Conservation (phyloP, 1,140 invertebrate genomes). For the Oncopeltus fasciatus region DNA sequence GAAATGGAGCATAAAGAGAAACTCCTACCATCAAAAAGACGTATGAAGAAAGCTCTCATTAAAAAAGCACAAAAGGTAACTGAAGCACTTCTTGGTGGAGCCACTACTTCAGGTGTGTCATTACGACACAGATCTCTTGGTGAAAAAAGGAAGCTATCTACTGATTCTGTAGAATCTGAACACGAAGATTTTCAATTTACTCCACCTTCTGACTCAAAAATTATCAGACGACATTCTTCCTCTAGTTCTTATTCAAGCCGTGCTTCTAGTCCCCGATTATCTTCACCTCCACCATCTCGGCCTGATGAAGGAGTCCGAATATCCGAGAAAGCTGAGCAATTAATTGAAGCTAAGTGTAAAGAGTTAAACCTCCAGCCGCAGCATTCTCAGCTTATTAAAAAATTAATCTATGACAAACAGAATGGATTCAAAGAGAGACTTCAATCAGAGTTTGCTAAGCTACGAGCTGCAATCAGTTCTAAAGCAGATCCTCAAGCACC, state of each 20-base stretch:
- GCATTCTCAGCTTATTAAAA: conserved; percentile 19
- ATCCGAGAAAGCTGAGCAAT: conserved; percentile 12
- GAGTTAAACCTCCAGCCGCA: conserved; percentile 29
- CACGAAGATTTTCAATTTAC: conserved; percentile 24
- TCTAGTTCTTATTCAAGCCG: conserved; percentile 67
- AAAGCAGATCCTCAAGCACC: neutral
- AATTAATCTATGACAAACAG: conserved; percentile 17
- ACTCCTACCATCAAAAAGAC: conserved; percentile 26
- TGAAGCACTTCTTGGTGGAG: conserved; percentile 35
- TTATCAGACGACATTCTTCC: conserved; percentile 56
- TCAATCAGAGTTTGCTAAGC: conserved; percentile 15
- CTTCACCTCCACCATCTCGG: neutral
- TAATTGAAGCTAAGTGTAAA: conserved; percentile 22
- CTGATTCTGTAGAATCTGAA: conserved; percentile 24
- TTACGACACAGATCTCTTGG: conserved; percentile 4
- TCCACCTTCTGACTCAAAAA: conserved; percentile 56
- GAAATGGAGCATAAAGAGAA: conserved; percentile 23
- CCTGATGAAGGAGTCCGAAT: neutral
- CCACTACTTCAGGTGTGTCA: neutral
- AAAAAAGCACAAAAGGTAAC: conserved; percentile 35
- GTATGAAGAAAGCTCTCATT: conserved; percentile 26
- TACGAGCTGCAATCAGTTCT: conserved; percentile 6
- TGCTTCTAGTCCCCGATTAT: conserved; percentile 33
- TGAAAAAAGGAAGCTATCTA: conserved; percentile 21
- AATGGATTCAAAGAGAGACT: conserved; percentile 17